Evolutionary conservation across 2,888 invertebrate species (phyloP), one percentile per base, ranked within the genome.

Genomic region (Rapana venosa): DNA sequence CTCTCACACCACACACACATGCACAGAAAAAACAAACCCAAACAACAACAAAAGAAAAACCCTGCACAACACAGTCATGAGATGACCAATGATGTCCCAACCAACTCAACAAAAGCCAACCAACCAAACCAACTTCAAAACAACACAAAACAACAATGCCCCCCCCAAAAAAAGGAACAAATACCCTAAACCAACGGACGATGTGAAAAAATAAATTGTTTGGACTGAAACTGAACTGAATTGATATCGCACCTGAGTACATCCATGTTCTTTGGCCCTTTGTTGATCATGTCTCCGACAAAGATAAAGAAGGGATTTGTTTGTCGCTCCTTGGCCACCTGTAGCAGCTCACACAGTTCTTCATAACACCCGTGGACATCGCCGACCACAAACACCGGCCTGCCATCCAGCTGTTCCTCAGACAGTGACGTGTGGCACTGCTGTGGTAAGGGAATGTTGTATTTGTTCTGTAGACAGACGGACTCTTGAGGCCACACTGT

Each of bases 361-460:
- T 95, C 95, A 85, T 92, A 94, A 90, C 96, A 96, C 4, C 96
- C 96, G 92, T 96, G 96, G 1, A 96, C 94, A 91, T 96, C 96
- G 8, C 96, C 96, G 30, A 96, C 93, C 15, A 96, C 93, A 58
- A 96, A 92, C 32, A 96, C 92, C 32, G 93, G 92, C 74, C 94
- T 93, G 58, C 93, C 93, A 17, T 36, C 56, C 32, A 92, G 77
- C 61, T 88, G 77, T 17, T 90, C 77, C 32, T 81, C 74, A 20
- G 56, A 81, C 11, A 92, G 85, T 6, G 61, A 88, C 8, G 79
- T 74, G 83, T 92, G 92, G 32, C 89, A 91, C 20, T 88, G 22
- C 30, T 85, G 58, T 26, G 91, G 91, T 30, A 89, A 85, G 4
- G 91, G 87, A 6, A 89, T 36, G n/a, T 86, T 83, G 89, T 91